Evolutionary conservation across 2,797 vertebrate species (phyloP).

Genomic region (Pteronotus mesoamericanus): DNA sequence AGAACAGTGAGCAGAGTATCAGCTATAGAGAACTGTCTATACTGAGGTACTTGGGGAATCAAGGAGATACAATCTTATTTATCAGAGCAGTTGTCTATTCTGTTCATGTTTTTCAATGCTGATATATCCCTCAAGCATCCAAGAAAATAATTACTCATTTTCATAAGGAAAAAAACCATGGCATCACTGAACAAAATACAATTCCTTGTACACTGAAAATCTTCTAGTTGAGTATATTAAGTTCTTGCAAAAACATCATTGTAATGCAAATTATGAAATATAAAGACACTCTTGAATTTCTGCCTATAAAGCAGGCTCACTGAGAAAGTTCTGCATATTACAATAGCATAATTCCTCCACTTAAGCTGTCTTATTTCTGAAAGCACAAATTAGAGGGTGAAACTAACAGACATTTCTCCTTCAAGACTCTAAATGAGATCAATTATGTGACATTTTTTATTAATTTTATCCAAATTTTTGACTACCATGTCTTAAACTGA

Average conservation of each 20-base stretch:
- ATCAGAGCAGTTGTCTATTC: not conserved
- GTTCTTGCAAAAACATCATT: constrained; percentile 25
- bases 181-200: not conserved
- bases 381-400: constrained; percentile 39
- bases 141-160: constrained; percentile 44
- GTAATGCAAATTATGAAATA: constrained; percentile 50
- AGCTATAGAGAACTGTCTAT: not conserved
- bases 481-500: constrained; percentile 10
- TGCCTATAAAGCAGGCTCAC: constrained; percentile 29
- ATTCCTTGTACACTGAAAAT: not conserved
- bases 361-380: constrained; percentile 35
- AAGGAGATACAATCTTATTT: not conserved
- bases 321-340: constrained; percentile 17
- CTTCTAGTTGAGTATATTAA: not conserved
- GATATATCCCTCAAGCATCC: not conserved
- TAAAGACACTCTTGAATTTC: constrained; percentile 21
- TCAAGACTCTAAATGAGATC: constrained; percentile 26
- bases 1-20: not conserved
- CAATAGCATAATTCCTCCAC: not conserved
- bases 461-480: constrained; percentile 41
- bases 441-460: constrained; percentile 5
- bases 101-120: not conserved
- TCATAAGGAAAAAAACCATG: not conserved
- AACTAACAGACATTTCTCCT: constrained; percentile 22
- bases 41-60: not conserved